Base-by-base conservation (phyloP, 2,888 invertebrate species). In the Orchesellides sinensis region DNA sequence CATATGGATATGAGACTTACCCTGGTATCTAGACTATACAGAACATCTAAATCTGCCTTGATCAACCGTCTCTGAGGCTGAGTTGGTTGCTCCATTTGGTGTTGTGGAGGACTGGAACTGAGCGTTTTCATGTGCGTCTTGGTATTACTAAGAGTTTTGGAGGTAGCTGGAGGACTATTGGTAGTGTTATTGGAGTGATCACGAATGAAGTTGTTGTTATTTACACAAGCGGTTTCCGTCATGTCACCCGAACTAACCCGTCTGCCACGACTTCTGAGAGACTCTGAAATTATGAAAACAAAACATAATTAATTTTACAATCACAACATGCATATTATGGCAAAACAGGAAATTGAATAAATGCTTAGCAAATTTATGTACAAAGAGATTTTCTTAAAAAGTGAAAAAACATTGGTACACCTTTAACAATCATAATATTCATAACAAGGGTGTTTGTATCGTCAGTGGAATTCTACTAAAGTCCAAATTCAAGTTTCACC, bases 1-100 rank as follows among this genome's bases (percentile, higher is more conserved):
- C n/a, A n/a, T n/a, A n/a, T n/a, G n/a, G n/a, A n/a, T n/a, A n/a
- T n/a, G n/a, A 59, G 1, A 35, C 84, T 85, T 81, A 87, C 87
- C 84, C 85, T 85, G 68, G 85, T 87, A 84, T 87, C 86, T 72
- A 86, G 80, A 79, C 85, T 85, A 81, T 88, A 87, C 35, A 88
- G 81, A 47, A 84, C 49, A 80, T 85, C 86, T 74, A 88, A 85
- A 80, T 88, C 88, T 56, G 86, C 87, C 59, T 87, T 88, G 80
- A 88, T 88, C 56, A 88, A 83, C 83, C 88, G 77, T 81, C 88
- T 84, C 74, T 87, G 88, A 12, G 86, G 87, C 35, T 80, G 80
- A 70, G 85, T 54, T 35, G 61, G 84, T 23, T 78, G 78, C 21
- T 80, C 80, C 79, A 79, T 79, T 56, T 80, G 68, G 6, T 59